These are phyloP conservation scores for Neodontobutis hainanensis DNA, from an alignment of 2,113 vertebrate genomes.

Conservation along the genomic window DNA sequence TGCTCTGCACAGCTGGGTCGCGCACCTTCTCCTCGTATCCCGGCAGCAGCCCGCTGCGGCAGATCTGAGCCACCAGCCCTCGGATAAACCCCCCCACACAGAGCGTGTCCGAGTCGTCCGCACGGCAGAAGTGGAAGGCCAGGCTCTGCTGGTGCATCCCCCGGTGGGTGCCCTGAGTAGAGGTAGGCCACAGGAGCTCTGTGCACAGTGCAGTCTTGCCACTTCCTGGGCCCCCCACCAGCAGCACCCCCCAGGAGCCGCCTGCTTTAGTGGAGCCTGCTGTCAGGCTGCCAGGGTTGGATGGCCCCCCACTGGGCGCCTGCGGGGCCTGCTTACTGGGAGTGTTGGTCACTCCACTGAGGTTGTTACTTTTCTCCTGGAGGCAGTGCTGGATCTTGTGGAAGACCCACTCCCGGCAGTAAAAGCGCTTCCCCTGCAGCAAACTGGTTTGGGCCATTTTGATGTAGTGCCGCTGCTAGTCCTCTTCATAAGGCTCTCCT, in stretches of 20 bases:
- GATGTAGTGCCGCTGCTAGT: slow-evolving; percentile 74
- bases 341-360: slow-evolving; percentile 72
- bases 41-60: slow-evolving; percentile 84
- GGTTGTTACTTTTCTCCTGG: slow-evolving; percentile 91
- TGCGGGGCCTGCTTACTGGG: slow-evolving; percentile 75
- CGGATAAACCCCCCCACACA: slow-evolving; percentile 90
- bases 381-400: slow-evolving; percentile 99
- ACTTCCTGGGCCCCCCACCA: slow-evolving; percentile 94
- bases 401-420: slow-evolving; percentile 99
- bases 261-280: slow-evolving; percentile 78
- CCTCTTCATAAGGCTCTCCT: slow-evolving; percentile 76
- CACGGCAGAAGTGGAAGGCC: slow-evolving; percentile 95
- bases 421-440: slow-evolving; percentile 96
- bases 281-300: slow-evolving; percentile 75
- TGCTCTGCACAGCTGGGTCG: slow-evolving; percentile 86
- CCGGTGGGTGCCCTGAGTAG: slow-evolving; percentile 83
- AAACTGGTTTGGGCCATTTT: slow-evolving; percentile 97
- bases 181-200: slow-evolving; percentile 94
- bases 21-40: slow-evolving; percentile 92
- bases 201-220: slow-evolving; percentile 95
- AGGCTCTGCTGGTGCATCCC: slow-evolving; percentile 88
- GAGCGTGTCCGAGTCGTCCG: slow-evolving; percentile 92
- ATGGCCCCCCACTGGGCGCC: slow-evolving; percentile 54
- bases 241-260: slow-evolving; percentile 89
- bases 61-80: slow-evolving; percentile 87